Evolutionary conservation across 2,797 vertebrate species (phyloP).

Genomic region (Aulostomus chinensis): DNA sequence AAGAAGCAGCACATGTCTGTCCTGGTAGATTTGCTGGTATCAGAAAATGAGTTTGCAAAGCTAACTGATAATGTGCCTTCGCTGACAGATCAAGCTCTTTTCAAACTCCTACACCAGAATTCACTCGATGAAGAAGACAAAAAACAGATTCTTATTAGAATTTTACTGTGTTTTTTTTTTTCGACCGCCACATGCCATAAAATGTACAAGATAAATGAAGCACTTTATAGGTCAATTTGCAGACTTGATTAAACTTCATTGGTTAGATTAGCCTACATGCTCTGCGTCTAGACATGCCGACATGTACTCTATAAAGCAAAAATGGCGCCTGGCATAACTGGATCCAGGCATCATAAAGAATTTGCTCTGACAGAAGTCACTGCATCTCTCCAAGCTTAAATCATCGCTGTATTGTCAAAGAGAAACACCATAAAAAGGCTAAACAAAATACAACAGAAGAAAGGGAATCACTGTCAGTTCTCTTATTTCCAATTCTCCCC

Average conservation of each 20-base stretch:
- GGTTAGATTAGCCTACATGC: conserved; percentile 54
- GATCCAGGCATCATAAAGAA: conserved; percentile 34
- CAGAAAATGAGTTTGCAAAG: conserved; percentile 53
- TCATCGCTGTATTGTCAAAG: conserved; percentile 34
- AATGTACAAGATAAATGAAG: conserved; percentile 58
- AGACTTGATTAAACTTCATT: conserved; percentile 62
- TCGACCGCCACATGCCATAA: conserved; percentile 22
- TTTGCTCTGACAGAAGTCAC: conserved; percentile 23
- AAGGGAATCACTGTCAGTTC: conserved; percentile 58
- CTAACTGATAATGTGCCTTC: conserved; percentile 17
- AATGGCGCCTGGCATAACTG: conserved; percentile 49
- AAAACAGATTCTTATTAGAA: conserved; percentile 9
- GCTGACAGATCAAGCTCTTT: conserved; percentile 9
- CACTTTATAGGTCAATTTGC: conserved; percentile 67
- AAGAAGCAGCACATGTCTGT: conserved; percentile 46
- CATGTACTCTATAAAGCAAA: conserved; percentile 40
- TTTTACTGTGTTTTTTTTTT: neutral
- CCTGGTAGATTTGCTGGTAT: conserved; percentile 21
- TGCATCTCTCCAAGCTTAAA: conserved; percentile 11
- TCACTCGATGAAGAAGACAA: conserved; percentile 26
- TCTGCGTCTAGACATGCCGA: conserved; percentile 68
- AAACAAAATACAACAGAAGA: conserved; percentile 42
- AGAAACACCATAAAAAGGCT: conserved; percentile 18
- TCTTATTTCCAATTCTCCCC: conserved; percentile 26
- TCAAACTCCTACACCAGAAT: conserved; percentile 8